Conservation (phyloP, 2,797 vertebrate genomes). For the Tangara arthus region DNA sequence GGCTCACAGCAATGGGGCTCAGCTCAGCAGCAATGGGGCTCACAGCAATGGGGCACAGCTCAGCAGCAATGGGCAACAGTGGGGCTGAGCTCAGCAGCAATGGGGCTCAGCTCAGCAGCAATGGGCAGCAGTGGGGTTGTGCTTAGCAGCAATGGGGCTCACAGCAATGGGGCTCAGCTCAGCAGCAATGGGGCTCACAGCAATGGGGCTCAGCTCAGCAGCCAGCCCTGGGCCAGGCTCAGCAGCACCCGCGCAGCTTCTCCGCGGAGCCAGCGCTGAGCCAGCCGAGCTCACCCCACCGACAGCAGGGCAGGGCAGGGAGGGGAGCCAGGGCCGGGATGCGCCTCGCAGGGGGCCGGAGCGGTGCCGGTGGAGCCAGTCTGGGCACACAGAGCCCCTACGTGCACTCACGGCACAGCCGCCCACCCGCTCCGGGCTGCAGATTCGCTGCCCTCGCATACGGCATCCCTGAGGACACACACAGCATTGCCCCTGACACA, state of each 20-base stretch:
- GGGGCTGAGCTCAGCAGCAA: too few species aligned
- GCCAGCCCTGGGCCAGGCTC: not conserved
- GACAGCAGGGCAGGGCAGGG: rapidly evolving
- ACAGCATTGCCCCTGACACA: not conserved
- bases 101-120: too few species aligned
- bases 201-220: rapidly evolving
- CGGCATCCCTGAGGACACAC: not conserved
- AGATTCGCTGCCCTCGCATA: rapidly evolving
- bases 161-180: too few species aligned
- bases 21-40: too few species aligned
- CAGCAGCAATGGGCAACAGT: too few species aligned
- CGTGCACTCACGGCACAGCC: rapidly evolving
- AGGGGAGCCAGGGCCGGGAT: not conserved
- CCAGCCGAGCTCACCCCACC: rapidly evolving
- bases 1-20: too few species aligned
- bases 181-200: too few species aligned
- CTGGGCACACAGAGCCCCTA: rapidly evolving
- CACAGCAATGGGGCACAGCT: too few species aligned
- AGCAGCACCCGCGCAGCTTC: rapidly evolving
- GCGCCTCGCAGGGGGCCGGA: rapidly evolving
- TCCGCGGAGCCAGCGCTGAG: not conserved
- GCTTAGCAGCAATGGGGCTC: too few species aligned
- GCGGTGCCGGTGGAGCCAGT: rapidly evolving
- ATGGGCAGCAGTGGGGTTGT: too few species aligned
- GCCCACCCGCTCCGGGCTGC: not conserved